These are phyloP conservation scores for Oligia fasciuncula DNA, from an alignment of 2,888 invertebrate genomes.

Conservation along the genomic window DNA sequence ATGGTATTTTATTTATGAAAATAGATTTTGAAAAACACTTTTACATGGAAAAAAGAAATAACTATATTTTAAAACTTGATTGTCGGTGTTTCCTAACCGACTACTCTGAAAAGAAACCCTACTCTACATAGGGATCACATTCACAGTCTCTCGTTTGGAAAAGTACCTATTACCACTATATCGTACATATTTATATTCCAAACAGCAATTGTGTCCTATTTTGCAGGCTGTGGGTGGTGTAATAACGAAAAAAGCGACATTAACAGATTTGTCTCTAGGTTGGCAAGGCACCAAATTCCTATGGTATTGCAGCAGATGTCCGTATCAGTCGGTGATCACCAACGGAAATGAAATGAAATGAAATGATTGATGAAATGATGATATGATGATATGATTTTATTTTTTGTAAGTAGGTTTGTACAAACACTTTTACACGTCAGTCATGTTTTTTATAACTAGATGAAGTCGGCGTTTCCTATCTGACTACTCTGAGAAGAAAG, in stretches of 20 bases:
- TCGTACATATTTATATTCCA: no score
- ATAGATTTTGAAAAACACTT: background rate
- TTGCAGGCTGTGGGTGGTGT: background rate
- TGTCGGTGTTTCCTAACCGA: background rate
- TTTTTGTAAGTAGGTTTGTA: no score
- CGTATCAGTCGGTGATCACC: background rate
- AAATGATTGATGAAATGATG: no score
- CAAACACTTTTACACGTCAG: no score
- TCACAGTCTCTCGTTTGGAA: background rate
- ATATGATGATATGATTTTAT: no score
- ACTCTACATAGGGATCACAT: background rate
- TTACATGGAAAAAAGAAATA: background rate
- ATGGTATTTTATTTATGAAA: background rate
- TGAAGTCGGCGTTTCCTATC: no score
- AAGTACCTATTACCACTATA: background rate
- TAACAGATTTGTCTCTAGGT: background rate
- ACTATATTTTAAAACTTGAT: background rate
- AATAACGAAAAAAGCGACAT: background rate
- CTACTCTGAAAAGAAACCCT: background rate
- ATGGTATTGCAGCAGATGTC: background rate
- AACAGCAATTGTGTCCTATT: background rate
- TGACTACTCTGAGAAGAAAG: no score
- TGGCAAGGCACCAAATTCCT: background rate
- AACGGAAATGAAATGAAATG: no score
- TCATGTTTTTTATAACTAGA: no score